Evolutionary conservation across 53 echinoderm and acorn worm genomes (phyloP).

Genomic region (Astropecten irregularis): DNA sequence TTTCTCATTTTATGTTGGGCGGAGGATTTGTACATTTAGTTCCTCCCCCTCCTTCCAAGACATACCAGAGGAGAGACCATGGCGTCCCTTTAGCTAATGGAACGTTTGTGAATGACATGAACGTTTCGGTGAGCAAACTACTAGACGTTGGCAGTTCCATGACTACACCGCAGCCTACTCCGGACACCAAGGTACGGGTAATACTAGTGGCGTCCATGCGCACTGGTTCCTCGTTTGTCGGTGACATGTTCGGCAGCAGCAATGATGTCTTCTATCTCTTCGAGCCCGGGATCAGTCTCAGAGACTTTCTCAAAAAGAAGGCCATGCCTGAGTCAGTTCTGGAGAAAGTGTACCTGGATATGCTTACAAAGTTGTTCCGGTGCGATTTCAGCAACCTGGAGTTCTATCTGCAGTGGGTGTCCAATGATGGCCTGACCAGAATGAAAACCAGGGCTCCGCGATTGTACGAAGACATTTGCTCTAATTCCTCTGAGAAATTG

Average conservation of each 20-base stretch:
- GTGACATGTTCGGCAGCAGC: slow-evolving; percentile 65
- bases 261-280: slow-evolving; percentile 83
- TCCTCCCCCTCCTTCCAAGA: too few species aligned
- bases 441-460: neutral
- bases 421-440: neutral
- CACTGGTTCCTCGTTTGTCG: slow-evolving; percentile 86
- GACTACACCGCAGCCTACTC: neutral
- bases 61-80: too few species aligned
- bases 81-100: too few species aligned
- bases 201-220: slow-evolving; percentile 76
- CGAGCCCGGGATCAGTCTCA: slow-evolving; percentile 74
- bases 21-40: too few species aligned
- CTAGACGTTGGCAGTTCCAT: too few species aligned
- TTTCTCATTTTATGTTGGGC: too few species aligned
- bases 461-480: neutral
- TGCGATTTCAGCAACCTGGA: slow-evolving; percentile 63
- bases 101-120: too few species aligned
- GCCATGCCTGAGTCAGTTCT: slow-evolving; percentile 49
- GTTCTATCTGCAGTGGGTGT: slow-evolving; percentile 56
- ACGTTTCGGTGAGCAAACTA: too few species aligned
- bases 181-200: slow-evolving; percentile 17
- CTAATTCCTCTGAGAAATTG: neutral
- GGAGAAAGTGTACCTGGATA: slow-evolving; percentile 59
- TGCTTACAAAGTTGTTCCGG: slow-evolving; percentile 49
- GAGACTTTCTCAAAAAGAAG: slow-evolving; percentile 37